Conservation (phyloP, 1,140 invertebrate genomes). For the Drosophila kanapiae region DNA sequence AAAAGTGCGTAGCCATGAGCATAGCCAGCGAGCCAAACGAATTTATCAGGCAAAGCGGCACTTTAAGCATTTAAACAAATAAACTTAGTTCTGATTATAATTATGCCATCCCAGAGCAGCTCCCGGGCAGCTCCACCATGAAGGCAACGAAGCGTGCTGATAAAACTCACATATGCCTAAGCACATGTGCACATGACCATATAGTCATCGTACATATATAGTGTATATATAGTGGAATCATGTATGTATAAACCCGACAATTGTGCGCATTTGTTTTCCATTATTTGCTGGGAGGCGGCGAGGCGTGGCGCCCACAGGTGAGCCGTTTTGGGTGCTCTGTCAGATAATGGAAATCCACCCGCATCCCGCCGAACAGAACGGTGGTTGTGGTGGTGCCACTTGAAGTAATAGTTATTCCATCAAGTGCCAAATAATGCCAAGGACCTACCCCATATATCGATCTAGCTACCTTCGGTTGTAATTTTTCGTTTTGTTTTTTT, state of each 20-base stretch:
- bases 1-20: slow-evolving; percentile 37
- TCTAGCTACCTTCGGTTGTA: slow-evolving; percentile 28
- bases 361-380: slow-evolving; percentile 1
- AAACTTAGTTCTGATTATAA: slow-evolving; percentile 53
- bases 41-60: slow-evolving; percentile 44
- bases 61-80: slow-evolving; percentile 56
- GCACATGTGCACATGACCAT: slow-evolving; percentile 14
- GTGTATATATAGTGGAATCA: neutral
- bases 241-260: slow-evolving; percentile 9
- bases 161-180: slow-evolving; percentile 48
- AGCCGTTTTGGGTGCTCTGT: neutral
- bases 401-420: slow-evolving; percentile 28
- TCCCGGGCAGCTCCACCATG: neutral
- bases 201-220: slow-evolving; percentile 11
- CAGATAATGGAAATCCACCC: slow-evolving; percentile 34
- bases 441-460: slow-evolving; percentile 36
- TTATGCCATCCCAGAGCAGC: slow-evolving; percentile 29
- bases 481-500: slow-evolving; percentile 28
- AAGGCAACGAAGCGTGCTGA: slow-evolving; percentile 46
- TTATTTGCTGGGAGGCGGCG: slow-evolving; percentile 28
- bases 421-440: slow-evolving; percentile 40
- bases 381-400: slow-evolving; percentile 9
- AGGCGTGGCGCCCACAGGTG: slow-evolving; percentile 23
- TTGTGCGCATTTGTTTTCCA: slow-evolving; percentile 47
- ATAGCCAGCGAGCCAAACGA: slow-evolving; percentile 6